Base-by-base conservation (phyloP, 2,113 vertebrate species). In the Istiophorus platypterus region DNA sequence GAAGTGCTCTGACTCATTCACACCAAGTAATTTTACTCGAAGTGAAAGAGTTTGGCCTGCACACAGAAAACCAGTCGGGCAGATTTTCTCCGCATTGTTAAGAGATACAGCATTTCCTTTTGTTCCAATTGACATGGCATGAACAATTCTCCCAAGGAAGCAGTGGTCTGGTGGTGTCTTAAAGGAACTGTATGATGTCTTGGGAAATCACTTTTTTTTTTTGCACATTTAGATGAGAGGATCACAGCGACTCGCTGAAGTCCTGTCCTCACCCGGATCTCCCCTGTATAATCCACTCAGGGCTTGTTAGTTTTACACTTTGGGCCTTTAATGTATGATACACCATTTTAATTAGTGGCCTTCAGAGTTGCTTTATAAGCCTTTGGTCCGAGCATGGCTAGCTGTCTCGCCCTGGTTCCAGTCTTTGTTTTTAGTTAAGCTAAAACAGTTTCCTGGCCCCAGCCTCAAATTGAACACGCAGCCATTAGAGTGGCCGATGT, bases 21-120 rank as follows among this genome's bases (percentile, higher is more conserved):
- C 47, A 31, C 24, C 52, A 14, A 63, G 66, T 72, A 66, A 65
- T 85, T 84, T 81, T 39, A 47, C 70, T 65, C 41, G n/a, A 47
- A 59, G 77, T 24, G 41, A 66, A 68, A 70, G 27, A 56, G 47
- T 62, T 84, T 52, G 71, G 75, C 79, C 75, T 70, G 73, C 26
- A 63, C 82, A 87, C 75, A 84, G 59, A 84, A 84, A 79, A 85
- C 77, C 85, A 87, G 80, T 66, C 72, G 18, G 69, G 22, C 49
- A 51, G 29, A 66, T 56, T 2, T 45, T 31, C 80, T 34, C 69
- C 56, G 45, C 41, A 27, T 57, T 70, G 47, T 67, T 37, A 56
- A 81, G 77, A 74, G 41, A 22, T 47, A 56, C 22, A 29, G 24
- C 42, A 14, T 18, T 72, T 73, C 26, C 29, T 70, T 76, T 83